Percentiles rank a stretch among this genome's conserved stretches.
Evolutionary conservation across 2,888 invertebrate genomes (phyloP).

Genomic region (Lobophora halterata): DNA sequence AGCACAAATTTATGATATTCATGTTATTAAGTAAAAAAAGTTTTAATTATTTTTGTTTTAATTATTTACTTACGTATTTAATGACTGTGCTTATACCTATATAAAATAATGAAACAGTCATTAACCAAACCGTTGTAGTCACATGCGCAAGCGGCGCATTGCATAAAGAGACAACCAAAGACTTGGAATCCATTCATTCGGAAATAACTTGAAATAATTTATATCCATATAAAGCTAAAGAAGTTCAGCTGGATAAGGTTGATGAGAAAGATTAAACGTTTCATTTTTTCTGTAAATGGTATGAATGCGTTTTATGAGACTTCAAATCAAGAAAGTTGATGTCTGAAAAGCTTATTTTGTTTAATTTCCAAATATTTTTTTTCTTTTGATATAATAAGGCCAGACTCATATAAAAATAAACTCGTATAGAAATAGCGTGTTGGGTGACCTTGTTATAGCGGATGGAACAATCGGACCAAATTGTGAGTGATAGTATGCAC

Average conservation of each 20-base stretch:
- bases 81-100: no score
- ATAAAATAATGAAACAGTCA: conserved; percentile 39
- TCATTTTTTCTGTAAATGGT: conserved; percentile 16
- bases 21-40: conserved; percentile 26
- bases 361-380: no score
- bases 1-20: conserved; percentile 21
- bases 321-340: no score
- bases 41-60: no score
- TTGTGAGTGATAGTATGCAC: no score
- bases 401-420: no score
- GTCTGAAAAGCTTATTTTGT: no score
- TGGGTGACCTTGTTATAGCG: no score
- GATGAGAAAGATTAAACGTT: conserved; percentile 21
- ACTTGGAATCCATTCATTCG: conserved; percentile 26
- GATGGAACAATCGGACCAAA: no score
- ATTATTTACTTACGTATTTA: no score
- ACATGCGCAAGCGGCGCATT: conserved; percentile 41
- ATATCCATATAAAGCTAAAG: conserved; percentile 17
- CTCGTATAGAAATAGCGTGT: no score
- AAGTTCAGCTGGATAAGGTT: conserved; percentile 19
- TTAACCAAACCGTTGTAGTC: conserved; percentile 36
- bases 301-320: conserved; percentile 13
- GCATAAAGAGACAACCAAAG: conserved; percentile 38
- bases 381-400: no score
- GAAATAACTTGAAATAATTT: conserved; percentile 15